Evolutionary conservation across 2,888 invertebrate species (phyloP).

Genomic region (Drosophila niveifrons): DNA sequence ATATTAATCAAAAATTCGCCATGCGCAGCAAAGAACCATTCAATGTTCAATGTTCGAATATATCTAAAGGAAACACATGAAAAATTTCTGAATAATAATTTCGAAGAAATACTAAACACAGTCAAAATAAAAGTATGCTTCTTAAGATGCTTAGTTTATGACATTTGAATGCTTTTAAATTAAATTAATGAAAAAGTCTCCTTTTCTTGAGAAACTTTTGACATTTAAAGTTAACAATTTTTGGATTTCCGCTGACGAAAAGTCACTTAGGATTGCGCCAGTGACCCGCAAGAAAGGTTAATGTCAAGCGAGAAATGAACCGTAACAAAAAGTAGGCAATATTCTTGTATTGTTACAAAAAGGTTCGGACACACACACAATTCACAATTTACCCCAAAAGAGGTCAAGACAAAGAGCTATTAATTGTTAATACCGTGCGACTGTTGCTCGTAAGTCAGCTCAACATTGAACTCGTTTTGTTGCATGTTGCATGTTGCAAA

Average conservation of each 20-base stretch:
- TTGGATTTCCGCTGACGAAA: slow-evolving; percentile 5
- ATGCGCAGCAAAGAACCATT: slow-evolving; percentile 30
- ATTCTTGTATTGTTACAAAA: slow-evolving; percentile 8
- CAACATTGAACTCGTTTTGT: slow-evolving; percentile 24
- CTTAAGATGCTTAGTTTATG: neutral
- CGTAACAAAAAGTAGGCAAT: neutral
- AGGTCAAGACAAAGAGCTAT: slow-evolving; percentile 58
- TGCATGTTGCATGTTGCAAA: slow-evolving; percentile 10
- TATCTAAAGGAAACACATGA: neutral
- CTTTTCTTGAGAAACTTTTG: neutral
- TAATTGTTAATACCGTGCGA: slow-evolving; percentile 63
- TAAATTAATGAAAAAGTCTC: neutral
- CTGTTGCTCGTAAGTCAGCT: slow-evolving; percentile 53
- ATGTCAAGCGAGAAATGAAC: slow-evolving; percentile 1
- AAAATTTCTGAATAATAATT: neutral
- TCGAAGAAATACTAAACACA: neutral
- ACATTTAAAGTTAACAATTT: neutral
- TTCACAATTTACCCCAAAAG: slow-evolving; percentile 5
- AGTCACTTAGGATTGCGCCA: slow-evolving; percentile 27
- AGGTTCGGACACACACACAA: slow-evolving; percentile 30
- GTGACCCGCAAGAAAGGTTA: neutral
- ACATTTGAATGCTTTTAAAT: slow-evolving; percentile 1
- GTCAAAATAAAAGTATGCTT: neutral
- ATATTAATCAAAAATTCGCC: slow-evolving; percentile 59
- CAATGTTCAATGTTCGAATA: slow-evolving; percentile 11